Evolutionary conservation across 2,113 vertebrate genomes (phyloP), one percentile per base, ranked within the genome.

Genomic region (Chloropsis hardwickii): DNA sequence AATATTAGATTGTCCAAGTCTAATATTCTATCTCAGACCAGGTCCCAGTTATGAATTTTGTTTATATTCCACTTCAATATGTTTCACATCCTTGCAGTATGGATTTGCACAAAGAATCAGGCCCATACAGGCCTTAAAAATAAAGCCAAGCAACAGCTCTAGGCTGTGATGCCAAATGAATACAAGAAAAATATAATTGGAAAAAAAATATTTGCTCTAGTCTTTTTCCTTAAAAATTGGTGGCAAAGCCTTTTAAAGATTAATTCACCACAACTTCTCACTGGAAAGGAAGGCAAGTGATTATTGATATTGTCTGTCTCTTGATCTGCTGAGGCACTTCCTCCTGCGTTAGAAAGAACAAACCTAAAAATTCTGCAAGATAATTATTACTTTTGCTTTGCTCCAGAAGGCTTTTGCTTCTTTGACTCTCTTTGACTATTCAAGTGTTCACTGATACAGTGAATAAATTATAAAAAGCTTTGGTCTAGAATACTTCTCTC

Each of bases 31-130:
- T 23, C 15, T 23, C 45, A 71, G 35, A 53, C 16, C 16, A 69
- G 2, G 24, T 64, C 18, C 23, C 2, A 5, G 0, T 78, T 23
- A 48, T 9, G 2, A 56, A 60, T 42, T 67, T n/a, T 60, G 5
- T 37, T 71, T 20, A 37, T 77, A 35, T 60, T 28, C 20, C 22
- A 67, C 11, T 80, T 78, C 31, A 56, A 5, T 8, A 23, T 27
- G 1, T 47, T 88, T 92, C 31, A 47, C 11, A 39, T 33, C 11
- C 17, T 20, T 77, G 27, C 6, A 51, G 6, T 28, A 18, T 0
- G 0, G 18, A 56, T 84, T 67, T 72, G 2, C 8, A 6, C 16
- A 45, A 64, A 69, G 21, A 21, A 33, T 60, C 27, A 78, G 24
- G 19, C 50, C 44, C 37, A 22, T 7, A 39, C 11, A 61, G 35